Evolutionary conservation across 2,888 invertebrate genomes (phyloP).

Genomic region (Andrena hattorfiana): DNA sequence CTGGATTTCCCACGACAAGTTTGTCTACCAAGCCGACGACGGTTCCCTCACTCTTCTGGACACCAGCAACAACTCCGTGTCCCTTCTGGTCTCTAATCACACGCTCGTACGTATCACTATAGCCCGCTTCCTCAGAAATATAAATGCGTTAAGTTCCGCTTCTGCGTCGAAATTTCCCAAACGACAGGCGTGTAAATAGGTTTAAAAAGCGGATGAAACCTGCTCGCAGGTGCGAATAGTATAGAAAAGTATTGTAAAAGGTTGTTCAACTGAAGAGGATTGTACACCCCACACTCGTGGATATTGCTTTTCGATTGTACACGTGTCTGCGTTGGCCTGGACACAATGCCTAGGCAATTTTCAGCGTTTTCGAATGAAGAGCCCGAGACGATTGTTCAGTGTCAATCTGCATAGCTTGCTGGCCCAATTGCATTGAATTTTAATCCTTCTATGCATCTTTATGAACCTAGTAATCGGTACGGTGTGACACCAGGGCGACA

Average conservation of each 20-base stretch:
- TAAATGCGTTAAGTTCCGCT: neutral
- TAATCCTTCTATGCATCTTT: conserved; percentile 29
- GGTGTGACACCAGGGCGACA: neutral
- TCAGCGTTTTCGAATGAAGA: neutral
- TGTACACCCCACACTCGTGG: neutral
- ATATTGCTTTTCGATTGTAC: neutral
- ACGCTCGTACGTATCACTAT: conserved; percentile 88
- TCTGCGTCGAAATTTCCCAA: too few species aligned
- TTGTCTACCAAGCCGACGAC: conserved; percentile 95
- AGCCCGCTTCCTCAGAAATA: neutral
- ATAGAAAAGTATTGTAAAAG: too few species aligned
- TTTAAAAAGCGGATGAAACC: too few species aligned
- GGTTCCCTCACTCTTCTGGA: conserved; percentile 93
- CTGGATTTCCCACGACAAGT: conserved; percentile 93
- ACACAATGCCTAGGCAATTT: neutral
- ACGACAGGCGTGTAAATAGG: too few species aligned
- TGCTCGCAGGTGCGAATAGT: too few species aligned
- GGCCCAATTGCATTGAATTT: conserved; percentile 3
- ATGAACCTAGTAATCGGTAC: conserved; percentile 2
- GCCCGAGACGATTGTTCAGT: neutral
- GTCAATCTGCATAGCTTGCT: conserved; percentile 20
- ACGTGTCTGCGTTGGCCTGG: neutral
- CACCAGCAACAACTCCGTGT: conserved; percentile 92
- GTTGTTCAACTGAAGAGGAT: too few species aligned
- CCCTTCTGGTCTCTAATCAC: conserved; percentile 94